A percentile compares a stretch with the other conserved stretches of the same genome.
phyloP scores from a whole-genome alignment of 2,797 vertebrate species.

The Alauda arvensis region DNA sequence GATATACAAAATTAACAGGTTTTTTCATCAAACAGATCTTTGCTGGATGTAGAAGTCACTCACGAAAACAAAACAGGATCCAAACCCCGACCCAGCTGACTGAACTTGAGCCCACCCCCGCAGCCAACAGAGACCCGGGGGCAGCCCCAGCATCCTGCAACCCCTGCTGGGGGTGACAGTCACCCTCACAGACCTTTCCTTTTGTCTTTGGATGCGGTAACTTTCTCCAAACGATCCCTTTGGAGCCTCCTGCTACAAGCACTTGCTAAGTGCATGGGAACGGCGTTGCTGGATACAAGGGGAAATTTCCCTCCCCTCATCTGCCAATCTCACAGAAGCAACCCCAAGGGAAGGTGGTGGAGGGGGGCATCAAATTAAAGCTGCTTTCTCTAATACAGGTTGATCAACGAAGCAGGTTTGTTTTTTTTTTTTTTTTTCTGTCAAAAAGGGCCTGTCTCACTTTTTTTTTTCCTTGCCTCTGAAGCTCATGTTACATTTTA shows the following conservation, averaged over 20 bases:
- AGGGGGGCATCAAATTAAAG: neutral
- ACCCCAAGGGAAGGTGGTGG: conserved; percentile 2
- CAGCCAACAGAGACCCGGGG: neutral
- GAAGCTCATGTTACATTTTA: neutral
- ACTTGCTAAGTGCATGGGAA: neutral
- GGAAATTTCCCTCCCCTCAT: neutral
- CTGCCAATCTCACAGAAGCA: neutral
- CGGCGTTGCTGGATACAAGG: neutral
- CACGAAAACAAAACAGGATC: conserved; percentile 12
- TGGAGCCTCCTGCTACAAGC: neutral
- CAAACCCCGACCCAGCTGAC: neutral
- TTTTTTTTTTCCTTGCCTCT: neutral
- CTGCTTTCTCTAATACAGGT: neutral
- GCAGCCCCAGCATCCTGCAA: neutral
- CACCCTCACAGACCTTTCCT: neutral
- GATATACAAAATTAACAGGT: conserved; percentile 65
- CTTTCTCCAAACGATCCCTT: neutral
- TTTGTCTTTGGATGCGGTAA: conserved; percentile 8
- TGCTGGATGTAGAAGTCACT: conserved; percentile 33
- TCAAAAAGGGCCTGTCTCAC: neutral
- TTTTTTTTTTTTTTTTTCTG: neutral
- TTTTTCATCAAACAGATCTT: conserved; percentile 19
- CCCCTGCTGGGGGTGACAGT: neutral
- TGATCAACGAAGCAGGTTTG: rapidly evolving
- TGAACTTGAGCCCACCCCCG: neutral